phyloP scores from a whole-genome alignment of 64 coral and sea anemone genomes.

The Montipora foliosa region DNA sequence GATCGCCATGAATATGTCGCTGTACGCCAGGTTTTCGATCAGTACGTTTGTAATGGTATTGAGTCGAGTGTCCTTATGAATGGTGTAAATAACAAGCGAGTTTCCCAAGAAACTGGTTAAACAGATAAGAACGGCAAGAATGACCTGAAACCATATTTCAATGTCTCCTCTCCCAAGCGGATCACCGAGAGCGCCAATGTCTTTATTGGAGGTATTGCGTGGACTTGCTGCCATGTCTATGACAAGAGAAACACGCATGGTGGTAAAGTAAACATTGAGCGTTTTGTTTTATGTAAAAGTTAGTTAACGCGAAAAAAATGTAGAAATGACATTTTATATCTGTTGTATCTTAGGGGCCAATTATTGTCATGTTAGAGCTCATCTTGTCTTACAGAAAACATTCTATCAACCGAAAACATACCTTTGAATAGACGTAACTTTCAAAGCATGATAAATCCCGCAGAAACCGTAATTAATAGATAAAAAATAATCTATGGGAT shows the following conservation, averaged over 20 bases:
- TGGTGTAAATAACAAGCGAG: constrained; percentile 53
- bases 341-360: too few relatives aligned
- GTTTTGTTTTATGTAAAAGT: too few relatives aligned
- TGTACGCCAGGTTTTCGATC: constrained; percentile 65
- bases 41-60: constrained; percentile 56
- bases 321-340: too few relatives aligned
- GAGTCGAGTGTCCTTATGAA: constrained; percentile 36
- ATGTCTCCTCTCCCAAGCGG: constrained; percentile 32
- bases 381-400: too few relatives aligned
- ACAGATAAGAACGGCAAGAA: background rate
- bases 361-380: too few relatives aligned
- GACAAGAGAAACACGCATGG: background rate
- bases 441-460: too few relatives aligned
- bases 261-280: background rate
- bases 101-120: constrained; percentile 40
- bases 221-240: constrained; percentile 14
- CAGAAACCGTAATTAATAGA: too few relatives aligned
- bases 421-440: too few relatives aligned
- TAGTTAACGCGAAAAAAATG: too few relatives aligned
- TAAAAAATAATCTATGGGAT: too few relatives aligned
- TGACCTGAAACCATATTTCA: constrained; percentile 42
- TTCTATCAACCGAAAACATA: too few relatives aligned
- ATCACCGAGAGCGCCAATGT: background rate
- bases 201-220: background rate
- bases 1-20: constrained; percentile 56